Evolutionary conservation across 2,888 invertebrate species (phyloP).

Genomic region (Ligdia adustata): DNA sequence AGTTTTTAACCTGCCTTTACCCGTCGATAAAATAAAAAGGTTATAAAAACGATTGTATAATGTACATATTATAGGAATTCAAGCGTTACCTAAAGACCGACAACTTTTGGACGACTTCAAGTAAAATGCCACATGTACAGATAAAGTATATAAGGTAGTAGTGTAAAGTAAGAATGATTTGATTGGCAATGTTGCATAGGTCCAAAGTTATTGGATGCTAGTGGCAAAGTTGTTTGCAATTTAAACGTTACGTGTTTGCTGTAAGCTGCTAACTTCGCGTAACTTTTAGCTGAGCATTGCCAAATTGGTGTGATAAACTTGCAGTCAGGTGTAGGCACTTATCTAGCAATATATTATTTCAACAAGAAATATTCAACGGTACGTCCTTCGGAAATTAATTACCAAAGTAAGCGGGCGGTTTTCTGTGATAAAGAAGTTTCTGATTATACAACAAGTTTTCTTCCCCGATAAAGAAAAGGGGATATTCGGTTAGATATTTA

Average conservation of each 20-base stretch:
- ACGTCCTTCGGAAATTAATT: not conserved
- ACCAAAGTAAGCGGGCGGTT: slow-evolving; percentile 4
- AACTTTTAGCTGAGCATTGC: not conserved
- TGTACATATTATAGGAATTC: no score
- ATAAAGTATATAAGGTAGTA: no score
- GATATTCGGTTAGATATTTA: slow-evolving; percentile 12
- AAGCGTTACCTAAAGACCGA: no score
- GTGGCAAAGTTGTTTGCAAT: not conserved
- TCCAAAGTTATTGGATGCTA: no score
- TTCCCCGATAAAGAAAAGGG: slow-evolving; percentile 14
- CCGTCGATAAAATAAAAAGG: no score
- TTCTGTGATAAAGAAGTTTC: slow-evolving; percentile 13
- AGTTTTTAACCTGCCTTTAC: no score
- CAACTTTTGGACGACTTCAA: no score
- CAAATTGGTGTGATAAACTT: not conserved
- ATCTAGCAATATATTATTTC: no score
- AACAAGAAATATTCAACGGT: not conserved
- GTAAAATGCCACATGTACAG: no score
- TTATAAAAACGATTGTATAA: no score
- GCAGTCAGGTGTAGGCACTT: not conserved
- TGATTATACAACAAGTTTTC: slow-evolving; percentile 14
- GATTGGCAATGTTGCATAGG: no score
- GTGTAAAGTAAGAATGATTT: no score
- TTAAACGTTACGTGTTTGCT: not conserved
- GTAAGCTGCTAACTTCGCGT: slow-evolving; percentile 1